phyloP scores from a whole-genome alignment of 2,797 vertebrate genomes.

The Parotocinclus haroldoi region DNA sequence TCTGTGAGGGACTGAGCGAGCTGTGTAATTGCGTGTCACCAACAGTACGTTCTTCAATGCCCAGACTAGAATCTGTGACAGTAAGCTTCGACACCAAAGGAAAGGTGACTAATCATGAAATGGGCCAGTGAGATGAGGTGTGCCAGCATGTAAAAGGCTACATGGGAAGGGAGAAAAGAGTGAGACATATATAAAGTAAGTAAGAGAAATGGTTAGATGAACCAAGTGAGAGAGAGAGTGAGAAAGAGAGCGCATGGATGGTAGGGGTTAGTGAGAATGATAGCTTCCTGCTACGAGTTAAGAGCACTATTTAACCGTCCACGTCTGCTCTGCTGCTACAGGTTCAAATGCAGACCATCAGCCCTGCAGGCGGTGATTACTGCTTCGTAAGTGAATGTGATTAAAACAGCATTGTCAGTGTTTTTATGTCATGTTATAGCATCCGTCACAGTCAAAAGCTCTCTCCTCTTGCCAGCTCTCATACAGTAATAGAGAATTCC shows the following conservation, averaged over 20 bases:
- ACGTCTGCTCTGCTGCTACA: constrained; percentile 24
- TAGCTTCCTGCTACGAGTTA: constrained; percentile 38
- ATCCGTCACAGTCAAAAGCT: constrained; percentile 39
- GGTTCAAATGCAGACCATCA: constrained; percentile 20
- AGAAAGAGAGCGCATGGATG: constrained; percentile 16
- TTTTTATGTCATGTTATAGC: constrained; percentile 38
- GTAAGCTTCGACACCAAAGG: constrained; percentile 14
- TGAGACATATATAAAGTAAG: neutral
- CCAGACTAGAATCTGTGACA: constrained; percentile 11
- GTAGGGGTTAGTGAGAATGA: constrained; percentile 34
- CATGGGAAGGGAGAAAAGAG: constrained; percentile 1
- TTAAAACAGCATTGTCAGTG: constrained; percentile 46
- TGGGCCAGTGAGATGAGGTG: neutral
- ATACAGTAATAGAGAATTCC: constrained; percentile 17
- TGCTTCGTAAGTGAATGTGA: constrained; percentile 42
- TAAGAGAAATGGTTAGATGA: neutral
- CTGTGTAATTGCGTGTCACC: constrained; percentile 16
- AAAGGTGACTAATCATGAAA: constrained; percentile 23
- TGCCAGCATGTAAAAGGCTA: neutral
- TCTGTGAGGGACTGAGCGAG: constrained; percentile 14
- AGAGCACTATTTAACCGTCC: constrained; percentile 32
- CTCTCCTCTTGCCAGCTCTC: constrained; percentile 11
- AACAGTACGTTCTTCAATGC: constrained; percentile 26
- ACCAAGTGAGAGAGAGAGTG: constrained; percentile 10
- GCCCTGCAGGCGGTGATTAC: constrained; percentile 41